Percentiles rank a stretch among this genome's conserved stretches.
These are phyloP conservation scores for Pristionchus japonicus DNA, from an alignment of 2,888 invertebrate species.

Conservation along the genomic window DNA sequence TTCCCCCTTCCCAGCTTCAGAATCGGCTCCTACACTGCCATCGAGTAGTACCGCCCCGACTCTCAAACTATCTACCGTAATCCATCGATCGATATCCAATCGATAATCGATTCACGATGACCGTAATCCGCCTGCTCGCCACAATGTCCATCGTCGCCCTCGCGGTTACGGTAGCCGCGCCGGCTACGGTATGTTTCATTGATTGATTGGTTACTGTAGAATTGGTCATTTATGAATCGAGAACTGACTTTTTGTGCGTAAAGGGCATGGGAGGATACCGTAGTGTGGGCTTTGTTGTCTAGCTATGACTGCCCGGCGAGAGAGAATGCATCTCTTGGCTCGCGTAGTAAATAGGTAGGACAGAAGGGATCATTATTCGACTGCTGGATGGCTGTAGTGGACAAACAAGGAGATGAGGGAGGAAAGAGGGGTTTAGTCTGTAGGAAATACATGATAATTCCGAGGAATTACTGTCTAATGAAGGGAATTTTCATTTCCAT, in stretches of 20 bases:
- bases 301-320: no score
- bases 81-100: constrained; percentile 1
- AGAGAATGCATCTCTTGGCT: no score
- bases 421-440: not conserved
- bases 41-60: not conserved
- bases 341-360: constrained; percentile 2
- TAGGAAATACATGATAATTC: no score
- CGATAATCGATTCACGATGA: not conserved
- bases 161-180: constrained; percentile 45
- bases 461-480: no score
- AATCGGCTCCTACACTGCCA: constrained; percentile 11
- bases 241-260: not conserved
- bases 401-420: constrained; percentile 2
- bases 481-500: not conserved
- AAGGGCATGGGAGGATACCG: not conserved
- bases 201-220: not conserved
- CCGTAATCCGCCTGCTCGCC: constrained; percentile 43
- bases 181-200: constrained; percentile 12
- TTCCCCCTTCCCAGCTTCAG: constrained; percentile 30
- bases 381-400: not conserved
- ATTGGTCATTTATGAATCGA: not conserved
- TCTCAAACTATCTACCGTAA: not conserved
- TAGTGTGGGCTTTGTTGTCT: not conserved
- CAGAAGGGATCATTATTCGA: not conserved
- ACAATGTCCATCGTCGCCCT: constrained; percentile 26